Percentiles rank a stretch among this genome's conserved stretches.
Evolutionary conservation across 1,140 invertebrate species (phyloP).

Genomic region (Plectrocnemia conspersa): DNA sequence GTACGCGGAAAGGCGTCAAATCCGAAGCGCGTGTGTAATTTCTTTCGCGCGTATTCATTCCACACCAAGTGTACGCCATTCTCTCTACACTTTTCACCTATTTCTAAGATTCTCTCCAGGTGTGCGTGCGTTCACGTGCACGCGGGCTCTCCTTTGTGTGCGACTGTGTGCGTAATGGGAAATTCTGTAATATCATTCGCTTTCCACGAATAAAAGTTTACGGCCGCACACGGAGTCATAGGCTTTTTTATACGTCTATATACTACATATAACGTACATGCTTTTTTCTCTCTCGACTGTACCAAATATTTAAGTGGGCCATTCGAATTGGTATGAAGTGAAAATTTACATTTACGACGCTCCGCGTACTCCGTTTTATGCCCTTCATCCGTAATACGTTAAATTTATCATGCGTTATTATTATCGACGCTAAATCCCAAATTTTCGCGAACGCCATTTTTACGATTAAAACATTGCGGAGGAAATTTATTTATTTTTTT

Average conservation of each 20-base stretch:
- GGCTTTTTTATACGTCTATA: too few relatives aligned
- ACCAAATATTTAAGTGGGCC: slow-evolving; percentile 23
- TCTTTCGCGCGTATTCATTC: not conserved
- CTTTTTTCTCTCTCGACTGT: slow-evolving; percentile 25
- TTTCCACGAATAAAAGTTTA: slow-evolving; percentile 31
- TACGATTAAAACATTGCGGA: slow-evolving; percentile 1
- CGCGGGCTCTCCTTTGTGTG: not conserved
- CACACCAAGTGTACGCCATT: not conserved
- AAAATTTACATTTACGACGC: slow-evolving; percentile 28
- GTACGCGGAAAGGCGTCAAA: not conserved
- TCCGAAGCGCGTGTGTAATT: slow-evolving; percentile 3
- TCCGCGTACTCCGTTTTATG: slow-evolving; percentile 4
- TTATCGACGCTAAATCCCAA: slow-evolving; percentile 4
- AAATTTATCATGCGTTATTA: slow-evolving; percentile 12
- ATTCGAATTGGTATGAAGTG: slow-evolving; percentile 26
- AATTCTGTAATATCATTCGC: slow-evolving; percentile 28
- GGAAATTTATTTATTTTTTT: too few relatives aligned
- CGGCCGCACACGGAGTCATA: slow-evolving; percentile 23
- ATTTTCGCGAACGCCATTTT: not conserved
- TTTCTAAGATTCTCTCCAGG: not conserved
- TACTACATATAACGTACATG: too few relatives aligned
- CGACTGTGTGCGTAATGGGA: slow-evolving; percentile 22
- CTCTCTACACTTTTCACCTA: slow-evolving; percentile 1
- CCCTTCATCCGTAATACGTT: slow-evolving; percentile 3
- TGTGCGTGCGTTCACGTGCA: not conserved